phyloP scores from a whole-genome alignment of 64 coral and sea anemone species.

The Pachyseris speciosa region DNA sequence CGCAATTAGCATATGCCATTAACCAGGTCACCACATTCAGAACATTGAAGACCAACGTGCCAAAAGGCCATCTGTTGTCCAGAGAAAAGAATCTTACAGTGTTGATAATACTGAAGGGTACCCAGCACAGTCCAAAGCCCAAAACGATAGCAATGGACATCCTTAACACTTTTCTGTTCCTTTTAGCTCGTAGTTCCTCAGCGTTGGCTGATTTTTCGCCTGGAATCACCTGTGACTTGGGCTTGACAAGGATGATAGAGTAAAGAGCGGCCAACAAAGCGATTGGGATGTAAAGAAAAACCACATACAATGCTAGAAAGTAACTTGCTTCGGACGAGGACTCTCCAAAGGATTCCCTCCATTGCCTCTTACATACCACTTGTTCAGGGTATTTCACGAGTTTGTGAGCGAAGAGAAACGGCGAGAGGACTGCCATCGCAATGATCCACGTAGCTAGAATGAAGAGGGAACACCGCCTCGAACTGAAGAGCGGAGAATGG shows the following conservation, averaged over 20 bases:
- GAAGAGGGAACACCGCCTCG: not conserved
- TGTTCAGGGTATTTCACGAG: not conserved
- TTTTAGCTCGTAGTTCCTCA: not conserved
- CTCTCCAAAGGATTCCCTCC: not conserved
- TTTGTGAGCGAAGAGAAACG: conserved; percentile 30
- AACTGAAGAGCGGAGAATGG: not conserved
- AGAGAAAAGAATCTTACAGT: not conserved
- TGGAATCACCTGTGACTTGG: conserved; percentile 20
- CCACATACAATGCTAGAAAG: conserved; percentile 1
- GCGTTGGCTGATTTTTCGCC: conserved; percentile 10
- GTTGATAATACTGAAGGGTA: not conserved
- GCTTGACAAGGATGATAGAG: conserved; percentile 25
- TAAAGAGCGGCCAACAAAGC: conserved; percentile 21
- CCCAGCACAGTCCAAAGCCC: conserved; percentile 24
- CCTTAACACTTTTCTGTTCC: conserved; percentile 46
- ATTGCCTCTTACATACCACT: not conserved
- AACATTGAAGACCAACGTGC: not conserved
- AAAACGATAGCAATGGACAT: conserved; percentile 29
- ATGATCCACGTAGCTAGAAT: conserved; percentile 55
- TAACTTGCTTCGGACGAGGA: not conserved
- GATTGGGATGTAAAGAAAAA: conserved; percentile 5
- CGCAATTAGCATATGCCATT: conserved; percentile 11
- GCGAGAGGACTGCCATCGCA: not conserved
- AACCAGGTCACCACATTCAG: not conserved
- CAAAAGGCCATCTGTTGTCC: not conserved